Evolutionary conservation across 2,888 invertebrate species (phyloP).

Genomic region (Vannuccia rotundouncinata): DNA sequence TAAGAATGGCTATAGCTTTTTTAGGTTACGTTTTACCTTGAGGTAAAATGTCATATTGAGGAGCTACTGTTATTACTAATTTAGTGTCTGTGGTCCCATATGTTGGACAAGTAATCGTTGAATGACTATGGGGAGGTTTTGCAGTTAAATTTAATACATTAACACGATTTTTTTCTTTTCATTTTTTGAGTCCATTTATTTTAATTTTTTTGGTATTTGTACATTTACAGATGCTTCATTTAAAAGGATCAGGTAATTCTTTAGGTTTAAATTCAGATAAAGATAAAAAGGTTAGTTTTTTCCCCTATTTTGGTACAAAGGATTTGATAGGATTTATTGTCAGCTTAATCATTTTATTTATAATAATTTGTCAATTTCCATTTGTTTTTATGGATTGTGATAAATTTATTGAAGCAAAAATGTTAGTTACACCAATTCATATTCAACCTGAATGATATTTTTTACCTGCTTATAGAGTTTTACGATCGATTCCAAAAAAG

Average conservation of each 20-base stretch:
- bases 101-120: conserved; percentile 8
- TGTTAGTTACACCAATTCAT: conserved; percentile 66
- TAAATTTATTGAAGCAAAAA: conserved; percentile 68
- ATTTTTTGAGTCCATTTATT: conserved; percentile 12
- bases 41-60: conserved; percentile 38
- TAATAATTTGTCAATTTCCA: conserved; percentile 61
- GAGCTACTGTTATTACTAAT: conserved; percentile 38
- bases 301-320: conserved; percentile 42
- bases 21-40: conserved; percentile 39
- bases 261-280: conserved; percentile 20
- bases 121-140: conserved; percentile 10
- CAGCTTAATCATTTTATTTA: conserved; percentile 60
- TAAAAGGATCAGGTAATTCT: conserved; percentile 18
- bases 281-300: conserved; percentile 19
- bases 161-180: conserved; percentile 18
- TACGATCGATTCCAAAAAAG: conserved; percentile 74
- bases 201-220: conserved; percentile 15
- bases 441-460: conserved; percentile 81
- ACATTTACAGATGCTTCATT: background rate
- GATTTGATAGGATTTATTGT: conserved; percentile 60
- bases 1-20: conserved; percentile 34
- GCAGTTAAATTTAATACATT: conserved; percentile 22
- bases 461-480: conserved; percentile 72
- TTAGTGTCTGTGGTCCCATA: conserved; percentile 7
- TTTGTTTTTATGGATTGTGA: conserved; percentile 66